These are phyloP conservation scores for Toxotes chatareus DNA, from an alignment of 2,113 vertebrate genomes.

Conservation along the genomic window DNA sequence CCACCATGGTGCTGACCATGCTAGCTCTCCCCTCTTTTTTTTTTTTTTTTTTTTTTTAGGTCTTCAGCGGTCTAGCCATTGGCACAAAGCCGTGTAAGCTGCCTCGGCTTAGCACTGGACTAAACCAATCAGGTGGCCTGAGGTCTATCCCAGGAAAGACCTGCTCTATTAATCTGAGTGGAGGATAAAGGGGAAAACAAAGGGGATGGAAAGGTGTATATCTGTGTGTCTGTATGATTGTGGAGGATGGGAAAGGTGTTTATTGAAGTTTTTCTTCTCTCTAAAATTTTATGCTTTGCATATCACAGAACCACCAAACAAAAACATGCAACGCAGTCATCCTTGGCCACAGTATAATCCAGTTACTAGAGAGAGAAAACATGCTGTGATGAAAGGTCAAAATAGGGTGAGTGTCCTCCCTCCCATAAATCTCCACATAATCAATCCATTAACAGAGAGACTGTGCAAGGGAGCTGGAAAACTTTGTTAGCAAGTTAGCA, in stretches of 20 bases:
- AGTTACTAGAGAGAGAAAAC: conserved; percentile 27
- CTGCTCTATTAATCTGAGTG: conserved; percentile 56
- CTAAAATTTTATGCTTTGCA: background rate
- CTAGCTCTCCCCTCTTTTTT: conserved; percentile 29
- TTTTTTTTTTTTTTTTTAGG: conserved; percentile 55
- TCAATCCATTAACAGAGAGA: conserved; percentile 8
- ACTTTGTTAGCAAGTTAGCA: background rate
- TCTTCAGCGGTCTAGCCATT: conserved; percentile 47
- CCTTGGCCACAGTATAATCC: background rate
- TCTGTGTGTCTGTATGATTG: background rate
- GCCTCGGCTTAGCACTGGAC: conserved; percentile 57
- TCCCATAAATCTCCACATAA: conserved; percentile 26
- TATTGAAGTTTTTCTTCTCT: background rate
- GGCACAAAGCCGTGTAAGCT: conserved; percentile 69
- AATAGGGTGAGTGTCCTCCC: background rate
- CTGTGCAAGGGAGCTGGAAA: background rate
- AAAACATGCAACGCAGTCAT: background rate
- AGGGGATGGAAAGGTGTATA: background rate
- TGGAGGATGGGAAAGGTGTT: background rate
- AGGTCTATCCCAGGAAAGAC: conserved; percentile 50
- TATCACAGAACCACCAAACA: background rate
- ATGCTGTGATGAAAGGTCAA: conserved; percentile 22
- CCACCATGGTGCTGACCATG: conserved; percentile 13
- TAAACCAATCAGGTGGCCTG: conserved; percentile 74
- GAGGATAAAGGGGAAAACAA: conserved; percentile 33